Evolutionary conservation across 2,888 invertebrate genomes (phyloP).

Genomic region (Cistogaster globosa): DNA sequence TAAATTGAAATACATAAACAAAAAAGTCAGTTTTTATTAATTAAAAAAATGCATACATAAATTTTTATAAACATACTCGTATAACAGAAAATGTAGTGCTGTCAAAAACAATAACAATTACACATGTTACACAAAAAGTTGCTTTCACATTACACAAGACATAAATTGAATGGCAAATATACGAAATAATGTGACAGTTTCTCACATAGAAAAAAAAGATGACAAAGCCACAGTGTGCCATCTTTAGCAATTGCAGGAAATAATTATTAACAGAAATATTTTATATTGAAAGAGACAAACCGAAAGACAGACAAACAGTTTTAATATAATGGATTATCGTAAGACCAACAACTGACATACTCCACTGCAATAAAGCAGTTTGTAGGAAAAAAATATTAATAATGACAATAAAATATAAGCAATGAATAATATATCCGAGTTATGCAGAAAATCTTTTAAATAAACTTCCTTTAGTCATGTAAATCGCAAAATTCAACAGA

Average conservation of each 20-base stretch:
- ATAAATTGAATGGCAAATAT: slow-evolving; percentile 21
- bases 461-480: slow-evolving; percentile 65
- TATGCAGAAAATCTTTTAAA: slow-evolving; percentile 39
- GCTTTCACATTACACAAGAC: slow-evolving; percentile 9
- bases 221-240: neutral
- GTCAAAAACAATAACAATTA: slow-evolving; percentile 40
- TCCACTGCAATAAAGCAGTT: slow-evolving; percentile 16
- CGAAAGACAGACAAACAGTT: slow-evolving; percentile 11
- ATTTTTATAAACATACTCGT: neutral
- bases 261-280: slow-evolving; percentile 59
- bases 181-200: slow-evolving; percentile 61
- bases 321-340: slow-evolving; percentile 58
- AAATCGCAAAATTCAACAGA: slow-evolving; percentile 60
- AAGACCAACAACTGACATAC: slow-evolving; percentile 52
- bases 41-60: too few relatives aligned
- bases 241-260: slow-evolving; percentile 55
- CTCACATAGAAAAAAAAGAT: slow-evolving; percentile 34
- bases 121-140: slow-evolving; percentile 44
- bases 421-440: neutral
- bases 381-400: neutral
- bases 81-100: slow-evolving; percentile 33
- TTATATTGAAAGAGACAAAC: slow-evolving; percentile 17
- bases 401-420: neutral
- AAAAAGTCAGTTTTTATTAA: too few relatives aligned
- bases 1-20: too few relatives aligned